Conservation (phyloP, 2,797 vertebrate genomes). For the Tarsius wallacei region DNA sequence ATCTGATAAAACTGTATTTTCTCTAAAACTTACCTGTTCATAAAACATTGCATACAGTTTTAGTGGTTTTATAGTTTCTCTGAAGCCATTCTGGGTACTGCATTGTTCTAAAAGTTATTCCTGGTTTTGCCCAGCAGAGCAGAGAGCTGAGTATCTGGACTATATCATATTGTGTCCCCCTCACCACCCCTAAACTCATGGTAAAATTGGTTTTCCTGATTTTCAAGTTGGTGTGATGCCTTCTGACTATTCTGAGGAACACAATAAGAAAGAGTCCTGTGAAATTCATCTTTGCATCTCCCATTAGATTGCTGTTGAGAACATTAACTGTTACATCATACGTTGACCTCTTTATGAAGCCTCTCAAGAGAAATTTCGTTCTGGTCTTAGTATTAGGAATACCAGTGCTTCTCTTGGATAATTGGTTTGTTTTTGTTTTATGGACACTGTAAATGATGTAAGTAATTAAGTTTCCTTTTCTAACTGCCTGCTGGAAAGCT, state of each 20-base stretch:
- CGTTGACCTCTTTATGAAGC: constrained; percentile 46
- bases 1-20: background rate
- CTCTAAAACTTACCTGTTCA: background rate
- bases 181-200: background rate
- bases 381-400: constrained; percentile 63
- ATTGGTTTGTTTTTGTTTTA: constrained; percentile 72
- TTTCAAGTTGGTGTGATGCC: constrained; percentile 48
- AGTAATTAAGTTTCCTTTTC: constrained; percentile 58
- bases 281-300: constrained; percentile 43
- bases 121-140: background rate
- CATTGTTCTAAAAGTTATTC: background rate
- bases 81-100: background rate
- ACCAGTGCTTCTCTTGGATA: constrained; percentile 54
- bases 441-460: constrained; percentile 12
- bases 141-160: background rate
- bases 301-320: constrained; percentile 18
- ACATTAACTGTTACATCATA: background rate
- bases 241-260: background rate
- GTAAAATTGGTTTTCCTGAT: constrained; percentile 59
- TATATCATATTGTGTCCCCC: background rate
- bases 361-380: constrained; percentile 60
- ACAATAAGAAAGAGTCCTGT: background rate
- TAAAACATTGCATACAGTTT: background rate
- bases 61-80: constrained; percentile 19
- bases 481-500: constrained; percentile 28